A percentile compares a stretch with the other conserved stretches of the same genome.
These are phyloP conservation scores for Trachelus stipa DNA, from an alignment of 2,888 invertebrate species.

Conservation along the genomic window DNA sequence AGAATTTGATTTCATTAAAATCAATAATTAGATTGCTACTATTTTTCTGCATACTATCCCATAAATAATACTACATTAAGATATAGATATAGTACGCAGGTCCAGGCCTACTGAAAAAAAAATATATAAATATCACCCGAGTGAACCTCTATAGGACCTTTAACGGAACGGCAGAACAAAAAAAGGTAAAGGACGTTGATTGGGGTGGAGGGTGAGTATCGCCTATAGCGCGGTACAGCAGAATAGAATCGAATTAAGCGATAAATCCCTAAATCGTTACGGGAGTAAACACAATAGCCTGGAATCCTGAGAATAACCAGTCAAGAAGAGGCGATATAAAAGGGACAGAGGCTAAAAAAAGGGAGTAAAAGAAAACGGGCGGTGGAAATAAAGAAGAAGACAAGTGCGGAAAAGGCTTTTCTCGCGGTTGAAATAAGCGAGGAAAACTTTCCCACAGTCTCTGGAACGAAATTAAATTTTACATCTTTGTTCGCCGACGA, in stretches of 20 bases:
- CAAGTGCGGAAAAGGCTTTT: conserved; percentile 6
- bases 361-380: background rate
- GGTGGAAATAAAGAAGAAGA: background rate
- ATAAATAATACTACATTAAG: background rate
- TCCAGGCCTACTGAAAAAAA: background rate
- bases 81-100: background rate
- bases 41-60: background rate
- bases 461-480: conserved; percentile 44
- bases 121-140: background rate
- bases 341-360: background rate
- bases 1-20: background rate
- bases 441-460: conserved; percentile 27
- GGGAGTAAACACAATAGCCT: background rate
- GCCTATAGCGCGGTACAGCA: background rate
- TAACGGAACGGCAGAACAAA: background rate
- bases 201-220: background rate
- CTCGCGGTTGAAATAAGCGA: conserved; percentile 16
- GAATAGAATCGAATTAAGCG: background rate
- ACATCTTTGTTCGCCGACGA: conserved; percentile 27
- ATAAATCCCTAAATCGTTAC: background rate
- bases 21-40: background rate
- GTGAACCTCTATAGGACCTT: background rate
- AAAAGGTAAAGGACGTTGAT: background rate
- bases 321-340: background rate
- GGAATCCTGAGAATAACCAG: background rate